phyloP scores from a whole-genome alignment of 2,113 vertebrate genomes.

The Leucoraja erinaceus region DNA sequence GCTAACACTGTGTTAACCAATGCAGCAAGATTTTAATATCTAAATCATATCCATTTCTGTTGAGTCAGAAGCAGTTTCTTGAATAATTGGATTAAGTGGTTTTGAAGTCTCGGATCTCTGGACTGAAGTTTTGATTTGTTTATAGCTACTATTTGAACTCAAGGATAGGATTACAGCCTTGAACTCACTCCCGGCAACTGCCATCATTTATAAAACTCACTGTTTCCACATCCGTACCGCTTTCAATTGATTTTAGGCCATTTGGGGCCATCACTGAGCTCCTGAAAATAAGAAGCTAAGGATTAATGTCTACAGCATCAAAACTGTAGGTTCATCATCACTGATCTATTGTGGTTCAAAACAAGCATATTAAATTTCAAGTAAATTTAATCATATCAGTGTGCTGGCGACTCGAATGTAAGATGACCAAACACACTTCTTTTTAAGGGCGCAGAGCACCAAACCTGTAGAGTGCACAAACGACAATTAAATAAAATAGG shows the following conservation, averaged over 20 bases:
- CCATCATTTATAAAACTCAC: neutral
- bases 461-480: neutral
- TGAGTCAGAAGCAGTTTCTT: neutral
- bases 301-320: neutral
- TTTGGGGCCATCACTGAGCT: neutral
- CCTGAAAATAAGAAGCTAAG: neutral
- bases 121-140: neutral
- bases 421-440: neutral
- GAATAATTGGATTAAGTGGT: neutral
- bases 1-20: neutral
- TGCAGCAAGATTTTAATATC: neutral
- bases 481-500: neutral
- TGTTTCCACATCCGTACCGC: neutral
- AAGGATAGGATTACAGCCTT: conserved; percentile 12
- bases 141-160: neutral
- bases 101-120: neutral
- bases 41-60: neutral
- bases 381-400: neutral
- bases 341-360: neutral
- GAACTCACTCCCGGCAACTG: neutral
- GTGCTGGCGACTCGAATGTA: neutral
- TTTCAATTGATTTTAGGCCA: conserved; percentile 9
- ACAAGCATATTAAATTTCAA: neutral
- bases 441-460: neutral
- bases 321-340: neutral